Base-by-base conservation (phyloP, 1,140 invertebrate species). In the Diabrotica virgifera region DNA sequence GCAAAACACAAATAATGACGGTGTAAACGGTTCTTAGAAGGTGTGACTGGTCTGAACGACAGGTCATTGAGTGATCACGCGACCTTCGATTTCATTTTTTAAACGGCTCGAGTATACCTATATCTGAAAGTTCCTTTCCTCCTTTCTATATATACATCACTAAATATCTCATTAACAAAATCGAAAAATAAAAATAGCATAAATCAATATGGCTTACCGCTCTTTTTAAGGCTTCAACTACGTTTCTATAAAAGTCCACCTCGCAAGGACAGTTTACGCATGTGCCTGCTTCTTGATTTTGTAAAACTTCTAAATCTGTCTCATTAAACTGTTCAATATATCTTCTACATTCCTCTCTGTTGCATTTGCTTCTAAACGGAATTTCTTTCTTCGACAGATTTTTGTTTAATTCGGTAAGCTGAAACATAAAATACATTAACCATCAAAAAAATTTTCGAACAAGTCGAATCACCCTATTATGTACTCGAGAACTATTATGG, bases 341-440 rank as follows among this genome's bases (percentile, higher is more conserved):
- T 46, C 50, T 54, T 36, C 36, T 59, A 51, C 68, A 70, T 55
- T 62, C 66, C 5, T 36, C 53, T 36, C 60, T 70, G 50, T 67
- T 70, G 57, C 68, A 70, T 36, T 64, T 64, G 38, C 50, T 40
- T 11, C 54, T 35, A 24, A 54, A 54, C 12, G 63, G 62, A n/a
- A 70, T 14, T 46, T 64, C 64, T 53, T 64, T 70, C 58, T 67
- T 65, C 5, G 59, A 54, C 35, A 70, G 59, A 50, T 63, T 67
- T 51, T 70, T 70, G 50, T 66, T 70, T 6, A 70, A 50, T 38
- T 70, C 68, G 46, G 66, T 67, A 54, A 70, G 60, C 68, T 69
- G 13, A 5, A 69, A 59, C 6, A 5, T 7, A 50, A 56, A 56
- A 59, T 13, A 50, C 24, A 24, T 24, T 24, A 4, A 24, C 24